Conservation (phyloP, 2,113 vertebrate species). For the Tyrannus savana region DNA sequence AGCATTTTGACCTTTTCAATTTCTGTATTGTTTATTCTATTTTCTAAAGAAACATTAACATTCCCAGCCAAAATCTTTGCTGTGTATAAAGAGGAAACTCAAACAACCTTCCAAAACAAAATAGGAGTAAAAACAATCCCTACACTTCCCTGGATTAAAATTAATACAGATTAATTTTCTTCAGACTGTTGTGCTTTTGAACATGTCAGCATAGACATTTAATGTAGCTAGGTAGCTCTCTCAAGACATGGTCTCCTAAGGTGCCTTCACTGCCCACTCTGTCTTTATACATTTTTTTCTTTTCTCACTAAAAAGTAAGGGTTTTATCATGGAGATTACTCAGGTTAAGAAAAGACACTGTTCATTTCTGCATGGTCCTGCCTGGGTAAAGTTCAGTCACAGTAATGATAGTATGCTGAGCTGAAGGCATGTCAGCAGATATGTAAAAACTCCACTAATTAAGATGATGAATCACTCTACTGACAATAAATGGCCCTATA, state of each 20-base stretch:
- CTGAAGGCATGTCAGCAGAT: neutral
- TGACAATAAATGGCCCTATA: neutral
- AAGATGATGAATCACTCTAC: neutral
- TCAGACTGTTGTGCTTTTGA: neutral
- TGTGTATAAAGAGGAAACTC: neutral
- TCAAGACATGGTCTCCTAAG: neutral
- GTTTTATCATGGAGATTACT: neutral
- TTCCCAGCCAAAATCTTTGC: neutral
- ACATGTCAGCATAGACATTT: accelerated
- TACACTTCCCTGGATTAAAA: neutral
- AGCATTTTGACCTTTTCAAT: neutral
- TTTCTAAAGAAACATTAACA: neutral
- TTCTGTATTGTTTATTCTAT: neutral
- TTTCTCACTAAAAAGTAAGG: neutral
- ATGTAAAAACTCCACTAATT: neutral
- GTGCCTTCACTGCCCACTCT: neutral
- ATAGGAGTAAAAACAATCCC: neutral
- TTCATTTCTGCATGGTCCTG: neutral
- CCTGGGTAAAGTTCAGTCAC: neutral
- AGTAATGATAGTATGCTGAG: neutral
- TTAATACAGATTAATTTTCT: neutral
- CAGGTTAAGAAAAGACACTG: neutral
- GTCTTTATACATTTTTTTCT: neutral
- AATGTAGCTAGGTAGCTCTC: neutral
- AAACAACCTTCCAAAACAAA: neutral